Evolutionary conservation across 2,113 vertebrate genomes (phyloP).

Genomic region (Noturus placidus): DNA sequence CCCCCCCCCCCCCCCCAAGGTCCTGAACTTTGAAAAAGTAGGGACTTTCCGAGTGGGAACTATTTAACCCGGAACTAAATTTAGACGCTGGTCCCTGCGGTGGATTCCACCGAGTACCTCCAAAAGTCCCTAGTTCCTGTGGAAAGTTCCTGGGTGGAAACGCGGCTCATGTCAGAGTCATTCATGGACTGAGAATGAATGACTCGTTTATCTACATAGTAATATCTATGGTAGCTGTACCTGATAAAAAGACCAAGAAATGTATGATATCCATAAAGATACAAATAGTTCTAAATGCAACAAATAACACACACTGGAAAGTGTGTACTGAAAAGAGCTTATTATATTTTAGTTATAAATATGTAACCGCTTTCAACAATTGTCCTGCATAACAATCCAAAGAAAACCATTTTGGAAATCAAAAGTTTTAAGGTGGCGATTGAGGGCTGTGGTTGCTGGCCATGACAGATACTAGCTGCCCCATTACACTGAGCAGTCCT

Average conservation of each 20-base stretch:
- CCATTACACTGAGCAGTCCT: conserved; percentile 18
- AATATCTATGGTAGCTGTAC: neutral
- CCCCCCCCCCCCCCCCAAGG: too few species aligned
- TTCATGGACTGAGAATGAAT: neutral
- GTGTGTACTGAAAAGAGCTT: neutral
- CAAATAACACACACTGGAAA: neutral
- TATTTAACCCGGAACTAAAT: too few species aligned
- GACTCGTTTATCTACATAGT: neutral
- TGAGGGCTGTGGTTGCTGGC: conserved; percentile 6
- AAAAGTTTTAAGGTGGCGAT: neutral
- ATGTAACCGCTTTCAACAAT: neutral
- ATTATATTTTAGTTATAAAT: neutral
- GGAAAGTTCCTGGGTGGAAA: too few species aligned
- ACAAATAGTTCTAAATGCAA: neutral
- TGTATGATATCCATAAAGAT: neutral
- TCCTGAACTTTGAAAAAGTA: too few species aligned
- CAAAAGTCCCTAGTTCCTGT: too few species aligned
- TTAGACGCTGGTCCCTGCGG: too few species aligned
- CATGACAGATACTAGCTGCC: conserved; percentile 14
- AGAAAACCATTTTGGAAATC: neutral
- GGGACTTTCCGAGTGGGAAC: too few species aligned
- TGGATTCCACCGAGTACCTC: too few species aligned
- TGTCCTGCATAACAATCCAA: too few species aligned
- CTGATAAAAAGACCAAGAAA: neutral
- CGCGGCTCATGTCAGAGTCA: neutral